Conservation (phyloP, 1,140 invertebrate species). For the Plectrocnemia conspersa region DNA sequence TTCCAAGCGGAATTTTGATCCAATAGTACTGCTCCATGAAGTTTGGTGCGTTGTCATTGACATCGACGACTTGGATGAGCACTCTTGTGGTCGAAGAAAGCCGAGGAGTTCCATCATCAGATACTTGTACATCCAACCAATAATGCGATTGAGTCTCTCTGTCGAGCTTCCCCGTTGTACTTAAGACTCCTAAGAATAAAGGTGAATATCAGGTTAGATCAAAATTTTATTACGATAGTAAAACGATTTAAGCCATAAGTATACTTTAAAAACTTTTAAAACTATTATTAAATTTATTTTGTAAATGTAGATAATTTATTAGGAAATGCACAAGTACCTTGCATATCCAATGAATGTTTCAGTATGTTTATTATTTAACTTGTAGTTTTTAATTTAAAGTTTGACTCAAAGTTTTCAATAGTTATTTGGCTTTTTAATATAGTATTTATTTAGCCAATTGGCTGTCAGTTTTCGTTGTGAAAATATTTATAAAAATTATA, state of each 20-base stretch:
- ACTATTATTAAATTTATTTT: background rate
- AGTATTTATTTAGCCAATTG: too few relatives aligned
- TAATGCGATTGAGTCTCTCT: constrained; percentile 74
- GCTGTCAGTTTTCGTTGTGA: too few relatives aligned
- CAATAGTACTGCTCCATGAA: constrained; percentile 73
- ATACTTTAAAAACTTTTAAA: background rate
- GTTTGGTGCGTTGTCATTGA: constrained; percentile 72
- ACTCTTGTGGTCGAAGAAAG: constrained; percentile 75
- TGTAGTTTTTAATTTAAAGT: too few relatives aligned
- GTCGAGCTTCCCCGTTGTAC: constrained; percentile 69
- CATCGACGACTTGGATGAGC: constrained; percentile 70
- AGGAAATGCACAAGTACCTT: too few relatives aligned
- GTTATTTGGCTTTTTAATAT: too few relatives aligned
- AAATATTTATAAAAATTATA: too few relatives aligned
- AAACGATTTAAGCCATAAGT: background rate
- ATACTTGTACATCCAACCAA: constrained; percentile 66
- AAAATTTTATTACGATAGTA: background rate
- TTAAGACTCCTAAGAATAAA: constrained; percentile 63
- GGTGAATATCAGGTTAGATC: background rate
- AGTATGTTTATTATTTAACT: too few relatives aligned
- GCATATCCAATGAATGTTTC: too few relatives aligned
- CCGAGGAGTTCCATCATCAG: constrained; percentile 67
- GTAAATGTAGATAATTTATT: too few relatives aligned
- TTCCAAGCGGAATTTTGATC: constrained; percentile 62
- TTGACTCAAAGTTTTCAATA: too few relatives aligned